Evolutionary conservation across 2,888 invertebrate genomes (phyloP), one percentile per base, ranked within the genome.

Genomic region (Drosophila colorata): DNA sequence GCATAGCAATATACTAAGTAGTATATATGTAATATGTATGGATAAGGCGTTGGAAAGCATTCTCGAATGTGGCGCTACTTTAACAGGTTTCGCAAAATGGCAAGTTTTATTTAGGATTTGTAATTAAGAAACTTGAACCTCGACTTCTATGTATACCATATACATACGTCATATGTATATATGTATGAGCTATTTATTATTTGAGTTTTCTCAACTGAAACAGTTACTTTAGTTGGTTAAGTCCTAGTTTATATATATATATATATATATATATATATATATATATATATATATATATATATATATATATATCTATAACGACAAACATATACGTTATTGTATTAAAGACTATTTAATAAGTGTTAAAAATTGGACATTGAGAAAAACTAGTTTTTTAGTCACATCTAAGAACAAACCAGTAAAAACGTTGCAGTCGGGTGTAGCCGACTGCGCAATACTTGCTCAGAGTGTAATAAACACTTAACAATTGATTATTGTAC

Each of bases 51-150:
- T 23, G n/a, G 11, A 49, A 25, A 23, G 25, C 33, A 46, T 28
- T 51, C 23, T 41, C 23, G 41, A 59, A 33, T 41, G 49, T 43
- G 33, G 20, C 35, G 43, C 55, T 55, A 64, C 33, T 55, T 58
- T 41, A 55, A 57, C 53, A 55, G 57, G 69, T 70, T 58, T 70
- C 57, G 44, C 20, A 35, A 59, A 55, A 47, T 55, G 55, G 55
- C 43, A 9, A 51, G 35, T 43, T 31, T 40, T 55, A 56, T 49
- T 18, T 59, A 25, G 31, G 59, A 57, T 56, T 40, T 46, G 52
- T 48, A 58, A 48, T 52, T 40, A 46, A 57, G 68, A 59, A 59
- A 69, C 68, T 58, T 20, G 53, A 69, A 38, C 35, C 46, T 31
- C 18, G 16, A 41, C 31, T 13, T 28, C 23, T 20, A n/a, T 51